Percentiles rank a stretch among this genome's conserved stretches.
Evolutionary conservation across 2,113 vertebrate species (phyloP).

Genomic region (Himantopus leucocephalus): DNA sequence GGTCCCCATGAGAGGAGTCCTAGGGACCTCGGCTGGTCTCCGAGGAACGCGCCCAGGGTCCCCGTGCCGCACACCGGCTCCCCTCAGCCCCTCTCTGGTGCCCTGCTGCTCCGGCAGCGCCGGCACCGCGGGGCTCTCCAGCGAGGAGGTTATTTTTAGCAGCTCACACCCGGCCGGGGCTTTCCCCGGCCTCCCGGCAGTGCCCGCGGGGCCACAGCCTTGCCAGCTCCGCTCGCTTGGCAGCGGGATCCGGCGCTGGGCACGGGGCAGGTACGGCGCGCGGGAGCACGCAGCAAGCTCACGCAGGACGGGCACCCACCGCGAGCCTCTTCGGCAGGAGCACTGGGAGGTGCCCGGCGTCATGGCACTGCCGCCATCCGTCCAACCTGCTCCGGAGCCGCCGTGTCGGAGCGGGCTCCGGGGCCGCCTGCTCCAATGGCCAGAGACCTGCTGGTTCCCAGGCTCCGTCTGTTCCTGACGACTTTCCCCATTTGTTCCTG

Average conservation of each 20-base stretch:
- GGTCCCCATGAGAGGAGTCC: neutral
- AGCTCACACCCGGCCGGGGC: neutral
- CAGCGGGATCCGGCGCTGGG: neutral
- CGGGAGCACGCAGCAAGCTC: fast-evolving
- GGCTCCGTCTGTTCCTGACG: neutral
- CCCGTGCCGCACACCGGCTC: neutral
- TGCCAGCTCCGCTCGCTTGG: neutral
- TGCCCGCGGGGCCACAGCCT: neutral
- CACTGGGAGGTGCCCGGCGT: neutral
- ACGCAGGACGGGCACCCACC: fast-evolving
- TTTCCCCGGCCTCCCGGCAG: neutral
- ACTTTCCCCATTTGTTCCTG: neutral
- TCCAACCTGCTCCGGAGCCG: fast-evolving
- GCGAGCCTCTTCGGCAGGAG: neutral
- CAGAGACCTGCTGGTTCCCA: neutral
- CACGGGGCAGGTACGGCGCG: neutral
- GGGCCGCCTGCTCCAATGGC: neutral
- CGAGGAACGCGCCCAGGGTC: neutral
- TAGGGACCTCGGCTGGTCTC: neutral
- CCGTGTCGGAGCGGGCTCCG: neutral
- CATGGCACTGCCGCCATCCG: fast-evolving
- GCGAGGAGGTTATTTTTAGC: neutral
- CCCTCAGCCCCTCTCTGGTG: neutral
- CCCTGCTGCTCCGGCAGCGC: neutral
- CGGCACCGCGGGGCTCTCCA: neutral